Base-by-base conservation (phyloP, 2,113 vertebrate species). In the Lamprotornis superbus region DNA sequence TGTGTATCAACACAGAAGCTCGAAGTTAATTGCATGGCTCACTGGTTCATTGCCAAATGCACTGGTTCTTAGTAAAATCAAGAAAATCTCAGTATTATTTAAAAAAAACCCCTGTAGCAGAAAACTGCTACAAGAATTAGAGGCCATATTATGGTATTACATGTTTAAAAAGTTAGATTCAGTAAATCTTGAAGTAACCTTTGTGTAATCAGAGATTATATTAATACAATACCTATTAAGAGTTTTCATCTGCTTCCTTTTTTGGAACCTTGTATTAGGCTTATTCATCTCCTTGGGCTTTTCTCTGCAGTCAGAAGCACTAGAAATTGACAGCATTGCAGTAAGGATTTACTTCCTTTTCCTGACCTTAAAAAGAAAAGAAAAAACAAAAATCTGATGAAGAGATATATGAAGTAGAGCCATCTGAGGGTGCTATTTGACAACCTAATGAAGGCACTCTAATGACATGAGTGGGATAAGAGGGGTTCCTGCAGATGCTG, bases 351-450 rank as follows among this genome's bases (percentile, higher is more conserved):
- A 22, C 59, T 78, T 92, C 63, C 49, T 81, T 89, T 57, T 56
- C 60, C 55, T 47, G 47, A 53, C 85, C n/a, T 80, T 79, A 74
- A 46, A 80, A 64, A 74, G 42, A 65, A 57, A 70, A 37, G 35
- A 9, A 64, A 82, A 75, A 78, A 75, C 10, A 39, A 76, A 42
- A 23, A 39, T 49, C 33, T 47, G 61, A 75, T 76, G 42, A 55
- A 47, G 46, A 76, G 71, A 81, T 42, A 22, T 77, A 59, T 87
- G 69, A 85, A 88, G 67, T 3, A 83, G 88, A 68, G 40, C 94
- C 92, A 79, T 97, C 78, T 95, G 95, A 96, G 95, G 95, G 95
- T 95, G 96, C 94, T 96, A 61, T 96, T 95, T 3, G 57, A 94
- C 94, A 91, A 6, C 13, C 4, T 1, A 80, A 53, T 5, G 15